These are phyloP conservation scores for Lepidurus arcticus DNA, from an alignment of 1,140 invertebrate species.

Conservation along the genomic window DNA sequence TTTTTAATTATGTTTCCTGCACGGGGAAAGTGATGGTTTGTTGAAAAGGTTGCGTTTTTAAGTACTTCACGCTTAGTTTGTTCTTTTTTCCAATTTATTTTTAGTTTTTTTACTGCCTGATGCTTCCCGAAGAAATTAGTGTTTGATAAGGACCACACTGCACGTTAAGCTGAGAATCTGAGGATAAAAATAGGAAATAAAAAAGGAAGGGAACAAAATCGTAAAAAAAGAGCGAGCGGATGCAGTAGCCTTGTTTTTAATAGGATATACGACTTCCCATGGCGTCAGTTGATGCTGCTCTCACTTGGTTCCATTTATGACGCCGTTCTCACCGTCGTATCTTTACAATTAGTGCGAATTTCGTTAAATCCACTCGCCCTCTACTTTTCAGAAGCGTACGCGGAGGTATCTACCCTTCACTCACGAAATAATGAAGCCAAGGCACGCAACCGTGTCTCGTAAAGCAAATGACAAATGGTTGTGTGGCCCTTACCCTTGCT, in stretches of 20 bases:
- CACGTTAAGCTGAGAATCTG: conserved; percentile 1
- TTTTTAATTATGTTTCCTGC: neutral
- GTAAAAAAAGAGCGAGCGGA: conserved; percentile 16
- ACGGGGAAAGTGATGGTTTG: conserved; percentile 18
- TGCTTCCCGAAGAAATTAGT: neutral
- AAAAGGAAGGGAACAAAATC: neutral
- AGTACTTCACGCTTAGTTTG: neutral
- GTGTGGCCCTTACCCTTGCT: conserved; percentile 9
- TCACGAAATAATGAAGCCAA: conserved; percentile 16
- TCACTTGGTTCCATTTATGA: conserved; percentile 19
- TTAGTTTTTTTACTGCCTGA: neutral
- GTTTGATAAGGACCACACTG: conserved; percentile 14
- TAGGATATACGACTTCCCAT: conserved; percentile 19
- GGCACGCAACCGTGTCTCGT: conserved; percentile 20
- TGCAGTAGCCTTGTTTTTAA: conserved; percentile 20
- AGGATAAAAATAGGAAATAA: neutral
- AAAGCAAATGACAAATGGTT: conserved; percentile 19
- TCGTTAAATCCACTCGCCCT: conserved; percentile 17
- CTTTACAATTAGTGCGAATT: conserved; percentile 20
- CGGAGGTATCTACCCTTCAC: conserved; percentile 1
- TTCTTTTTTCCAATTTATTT: neutral
- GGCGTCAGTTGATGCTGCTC: conserved; percentile 20
- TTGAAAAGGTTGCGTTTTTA: conserved; percentile 10
- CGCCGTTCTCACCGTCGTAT: conserved; percentile 13
- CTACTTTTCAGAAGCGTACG: neutral